A percentile compares a stretch with the other conserved stretches of the same genome.
Evolutionary conservation across 2,797 vertebrate species (phyloP).

Genomic region (Tiaroga cobitis): DNA sequence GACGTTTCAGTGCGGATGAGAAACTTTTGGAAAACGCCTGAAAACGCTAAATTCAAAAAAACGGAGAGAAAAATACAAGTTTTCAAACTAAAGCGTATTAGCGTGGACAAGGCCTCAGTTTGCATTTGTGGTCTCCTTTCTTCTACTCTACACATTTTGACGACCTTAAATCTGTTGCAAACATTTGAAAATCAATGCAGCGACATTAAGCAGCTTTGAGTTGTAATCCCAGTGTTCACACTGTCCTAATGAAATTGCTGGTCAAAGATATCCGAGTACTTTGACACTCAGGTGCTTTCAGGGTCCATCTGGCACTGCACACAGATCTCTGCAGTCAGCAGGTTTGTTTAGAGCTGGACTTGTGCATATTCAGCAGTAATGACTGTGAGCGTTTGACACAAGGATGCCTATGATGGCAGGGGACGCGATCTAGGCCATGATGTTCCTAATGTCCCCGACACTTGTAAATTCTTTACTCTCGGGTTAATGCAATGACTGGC

Average conservation of each 20-base stretch:
- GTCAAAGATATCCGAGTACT: constrained; percentile 1
- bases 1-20: too few species aligned
- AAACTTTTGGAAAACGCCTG: too few species aligned
- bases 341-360: constrained; percentile 67
- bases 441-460: constrained; percentile 35
- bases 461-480: constrained; percentile 23
- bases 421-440: constrained; percentile 10
- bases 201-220: background rate
- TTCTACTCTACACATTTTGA: background rate
- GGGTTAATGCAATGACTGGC: constrained; percentile 38
- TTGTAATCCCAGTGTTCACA: constrained; percentile 7
- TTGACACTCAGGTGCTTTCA: constrained; percentile 26
- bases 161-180: background rate
- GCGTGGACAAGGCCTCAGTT: background rate
- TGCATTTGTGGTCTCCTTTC: background rate
- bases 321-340: constrained; percentile 57
- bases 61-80: too few species aligned
- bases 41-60: too few species aligned
- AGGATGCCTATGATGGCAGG: constrained; percentile 30
- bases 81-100: too few species aligned
- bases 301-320: constrained; percentile 24
- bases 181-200: background rate
- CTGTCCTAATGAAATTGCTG: constrained; percentile 1
- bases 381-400: constrained; percentile 55
- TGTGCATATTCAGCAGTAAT: constrained; percentile 70